A percentile compares a stretch with the other conserved stretches of the same genome.
These are phyloP conservation scores for Dendronephthya gigantea DNA, from an alignment of 64 coral and sea anemone genomes.

Conservation along the genomic window DNA sequence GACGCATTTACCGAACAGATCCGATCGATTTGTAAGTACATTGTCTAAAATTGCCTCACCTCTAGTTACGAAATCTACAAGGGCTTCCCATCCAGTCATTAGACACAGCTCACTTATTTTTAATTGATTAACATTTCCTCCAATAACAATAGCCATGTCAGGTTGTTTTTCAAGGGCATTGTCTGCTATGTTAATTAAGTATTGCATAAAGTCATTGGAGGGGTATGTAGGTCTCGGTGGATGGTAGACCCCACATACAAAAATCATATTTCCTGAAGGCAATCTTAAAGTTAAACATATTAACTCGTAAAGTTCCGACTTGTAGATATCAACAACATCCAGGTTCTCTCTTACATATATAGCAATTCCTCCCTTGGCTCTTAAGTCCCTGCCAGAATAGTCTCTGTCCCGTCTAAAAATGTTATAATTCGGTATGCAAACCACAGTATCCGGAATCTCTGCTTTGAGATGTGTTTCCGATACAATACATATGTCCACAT, in stretches of 20 bases:
- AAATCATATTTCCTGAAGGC: slow-evolving; percentile 8
- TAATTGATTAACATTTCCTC: slow-evolving; percentile 28
- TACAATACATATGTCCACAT: slow-evolving; percentile 20
- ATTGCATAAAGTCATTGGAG: background rate
- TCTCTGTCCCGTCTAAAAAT: slow-evolving; percentile 21
- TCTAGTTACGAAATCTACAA: slow-evolving; percentile 44
- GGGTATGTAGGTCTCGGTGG: slow-evolving; percentile 24
- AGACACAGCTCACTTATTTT: background rate
- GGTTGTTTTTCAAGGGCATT: slow-evolving; percentile 8
- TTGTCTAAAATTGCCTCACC: slow-evolving; percentile 44
- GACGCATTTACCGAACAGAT: slow-evolving; percentile 38
- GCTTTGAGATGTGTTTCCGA: slow-evolving; percentile 24
- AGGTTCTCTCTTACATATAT: slow-evolving; percentile 18
- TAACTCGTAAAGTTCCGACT: slow-evolving; percentile 18
- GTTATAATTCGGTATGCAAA: background rate
- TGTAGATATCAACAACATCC: background rate
- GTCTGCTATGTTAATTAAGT: slow-evolving; percentile 15
- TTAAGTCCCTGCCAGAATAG: background rate
- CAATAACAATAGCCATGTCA: slow-evolving; percentile 4
- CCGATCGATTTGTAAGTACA: slow-evolving; percentile 25
- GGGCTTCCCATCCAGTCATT: slow-evolving; percentile 19
- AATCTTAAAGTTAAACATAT: slow-evolving; percentile 13
- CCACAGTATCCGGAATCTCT: background rate
- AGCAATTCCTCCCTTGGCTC: background rate
- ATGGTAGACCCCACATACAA: slow-evolving; percentile 35